Percentiles rank a stretch among this genome's conserved stretches.
phyloP scores from a whole-genome alignment of 2,797 vertebrate species.

The Chaenodraco wilsoni region DNA sequence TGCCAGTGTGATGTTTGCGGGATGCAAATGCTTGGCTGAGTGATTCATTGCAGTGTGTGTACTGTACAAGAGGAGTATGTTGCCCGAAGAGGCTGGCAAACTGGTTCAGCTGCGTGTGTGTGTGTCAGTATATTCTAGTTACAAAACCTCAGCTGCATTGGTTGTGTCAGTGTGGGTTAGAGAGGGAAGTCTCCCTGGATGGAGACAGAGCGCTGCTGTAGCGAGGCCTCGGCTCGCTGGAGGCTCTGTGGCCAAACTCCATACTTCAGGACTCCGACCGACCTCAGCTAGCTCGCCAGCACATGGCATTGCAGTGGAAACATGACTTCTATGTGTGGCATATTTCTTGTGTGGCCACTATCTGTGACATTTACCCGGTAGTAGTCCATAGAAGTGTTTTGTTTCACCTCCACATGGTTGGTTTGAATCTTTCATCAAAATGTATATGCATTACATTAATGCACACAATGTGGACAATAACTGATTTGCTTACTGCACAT shows the following conservation, averaged over 20 bases:
- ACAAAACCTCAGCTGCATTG: constrained; percentile 64
- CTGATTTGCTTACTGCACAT: too few species aligned
- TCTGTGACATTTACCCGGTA: constrained; percentile 35
- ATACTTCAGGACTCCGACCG: constrained; percentile 56
- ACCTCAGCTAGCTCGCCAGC: constrained; percentile 44
- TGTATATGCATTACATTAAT: constrained; percentile 6
- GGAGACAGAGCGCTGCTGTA: constrained; percentile 37
- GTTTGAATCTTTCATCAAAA: constrained; percentile 40
- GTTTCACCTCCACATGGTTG: constrained; percentile 27
- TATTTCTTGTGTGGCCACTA: constrained; percentile 6
- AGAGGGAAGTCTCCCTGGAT: constrained; percentile 54
- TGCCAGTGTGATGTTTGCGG: constrained; percentile 75
- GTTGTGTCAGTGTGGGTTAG: constrained; percentile 66
- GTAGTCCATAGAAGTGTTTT: constrained; percentile 28
- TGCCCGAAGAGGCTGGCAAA: constrained; percentile 50
- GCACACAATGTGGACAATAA: too few species aligned
- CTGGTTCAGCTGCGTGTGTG: constrained; percentile 38
- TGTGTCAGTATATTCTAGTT: constrained; percentile 59
- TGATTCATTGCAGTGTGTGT: constrained; percentile 67
- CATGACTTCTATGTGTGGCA: background rate
- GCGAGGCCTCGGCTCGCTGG: constrained; percentile 32
- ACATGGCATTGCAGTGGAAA: constrained; percentile 33
- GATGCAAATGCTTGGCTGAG: constrained; percentile 76
- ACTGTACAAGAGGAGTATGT: constrained; percentile 59
- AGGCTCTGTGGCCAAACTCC: constrained; percentile 46